phyloP scores from a whole-genome alignment of 2,113 vertebrate genomes.

The Vombatus ursinus region DNA sequence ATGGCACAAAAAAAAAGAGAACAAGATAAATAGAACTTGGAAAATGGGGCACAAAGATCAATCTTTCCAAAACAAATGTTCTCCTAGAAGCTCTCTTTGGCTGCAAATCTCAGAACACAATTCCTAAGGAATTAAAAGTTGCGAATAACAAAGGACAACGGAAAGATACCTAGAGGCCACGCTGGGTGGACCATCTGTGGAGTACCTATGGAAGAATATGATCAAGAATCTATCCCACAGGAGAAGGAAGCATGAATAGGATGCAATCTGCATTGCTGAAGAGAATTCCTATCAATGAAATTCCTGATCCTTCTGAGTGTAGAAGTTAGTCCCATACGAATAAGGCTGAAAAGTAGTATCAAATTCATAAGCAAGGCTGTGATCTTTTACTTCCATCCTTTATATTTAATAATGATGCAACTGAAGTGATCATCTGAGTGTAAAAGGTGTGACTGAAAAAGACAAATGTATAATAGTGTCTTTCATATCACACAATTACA shows the following conservation, averaged over 20 bases:
- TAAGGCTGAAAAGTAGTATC: slow-evolving; percentile 10
- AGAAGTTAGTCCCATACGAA: not conserved
- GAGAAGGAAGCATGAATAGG: not conserved
- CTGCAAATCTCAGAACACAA: too few species aligned
- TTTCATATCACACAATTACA: not conserved
- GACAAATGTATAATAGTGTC: not conserved
- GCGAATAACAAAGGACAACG: too few species aligned
- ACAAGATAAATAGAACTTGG: too few species aligned
- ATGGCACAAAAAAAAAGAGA: too few species aligned
- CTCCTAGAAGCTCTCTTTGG: too few species aligned
- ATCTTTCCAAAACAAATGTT: too few species aligned
- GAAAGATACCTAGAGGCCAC: too few species aligned
- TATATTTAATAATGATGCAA: slow-evolving; percentile 24
- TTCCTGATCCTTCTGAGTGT: not conserved
- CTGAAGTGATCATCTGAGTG: not conserved
- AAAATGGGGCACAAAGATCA: too few species aligned
- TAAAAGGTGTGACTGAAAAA: not conserved
- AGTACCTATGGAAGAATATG: not conserved
- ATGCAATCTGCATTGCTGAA: not conserved
- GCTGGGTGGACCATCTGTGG: too few species aligned
- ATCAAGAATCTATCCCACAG: not conserved
- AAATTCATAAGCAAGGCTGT: slow-evolving; percentile 32
- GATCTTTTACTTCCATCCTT: slow-evolving; percentile 29
- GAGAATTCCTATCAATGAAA: not conserved
- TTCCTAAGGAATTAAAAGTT: too few species aligned